Evolutionary conservation across 2,113 vertebrate species (phyloP), one percentile per base, ranked within the genome.

Genomic region (Podocnemis expansa): DNA sequence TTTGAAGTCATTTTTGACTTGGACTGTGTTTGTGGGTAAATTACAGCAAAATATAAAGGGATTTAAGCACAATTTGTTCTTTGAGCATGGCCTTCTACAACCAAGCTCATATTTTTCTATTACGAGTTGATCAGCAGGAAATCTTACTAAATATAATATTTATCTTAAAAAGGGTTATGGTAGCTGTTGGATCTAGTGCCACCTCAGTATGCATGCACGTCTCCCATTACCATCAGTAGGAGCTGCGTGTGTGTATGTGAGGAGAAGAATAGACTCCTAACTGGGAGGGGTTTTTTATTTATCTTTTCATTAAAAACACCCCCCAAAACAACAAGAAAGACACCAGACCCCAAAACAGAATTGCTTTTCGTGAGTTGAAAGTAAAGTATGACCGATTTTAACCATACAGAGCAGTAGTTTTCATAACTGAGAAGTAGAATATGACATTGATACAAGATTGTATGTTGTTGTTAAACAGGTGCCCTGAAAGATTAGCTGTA

Each of bases 181-280:
- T 5, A 49, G 83, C 51, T 0, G 16, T 86, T 76, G 38, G 47
- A 78, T 79, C 67, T 51, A 17, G 82, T 55, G 38, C 3, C 63
- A 6, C 21, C 51, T 78, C 21, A 2, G 31, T 88, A 1, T 3
- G 22, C 2, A 0, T 2, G 76, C n/a, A 0, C 0, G 0, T 10
- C 21, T 80, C 85, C 41, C 1, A 1, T 52, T 6, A 1, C 11
- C 3, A 43, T 45, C 51, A 3, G 29, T 5, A 34, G 87, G 82
- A 91, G 4, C 0, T 0, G 17, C 16, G 8, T 81, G 17, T 78
- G 76, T 0, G 0, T 1, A 25, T 1, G n/a, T 0, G 43, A 3
- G 6, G 82, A 87, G 58, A 25, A 19, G 54, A 55, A n/a, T 3
- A n/a, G 2, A 8, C 75, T 27, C 47, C 80, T 90, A 6, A 4